These are phyloP conservation scores for Phyllotreta cruciferae DNA, from an alignment of 2,888 invertebrate genomes.

Conservation along the genomic window DNA sequence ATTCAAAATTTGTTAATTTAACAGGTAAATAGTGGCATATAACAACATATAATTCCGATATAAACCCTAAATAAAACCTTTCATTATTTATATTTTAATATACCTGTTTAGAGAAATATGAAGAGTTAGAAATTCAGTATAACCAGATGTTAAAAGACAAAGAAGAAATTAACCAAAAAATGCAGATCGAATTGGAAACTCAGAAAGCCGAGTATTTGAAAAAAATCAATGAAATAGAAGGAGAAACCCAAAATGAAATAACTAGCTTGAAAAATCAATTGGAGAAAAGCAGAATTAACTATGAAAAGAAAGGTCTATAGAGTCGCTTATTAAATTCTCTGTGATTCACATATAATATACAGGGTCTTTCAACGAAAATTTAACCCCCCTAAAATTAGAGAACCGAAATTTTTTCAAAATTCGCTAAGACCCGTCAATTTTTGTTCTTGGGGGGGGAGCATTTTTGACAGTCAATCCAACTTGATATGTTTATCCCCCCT, in stretches of 20 bases:
- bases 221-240: conserved; percentile 29
- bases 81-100: neutral
- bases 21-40: conserved; percentile 32
- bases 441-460: too few relatives aligned
- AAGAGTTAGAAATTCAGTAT: conserved; percentile 28
- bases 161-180: conserved; percentile 28
- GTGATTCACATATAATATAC: neutral
- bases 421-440: too few relatives aligned
- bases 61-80: neutral
- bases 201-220: conserved; percentile 28
- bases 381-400: too few relatives aligned
- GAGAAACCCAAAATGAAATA: conserved; percentile 26
- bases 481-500: too few relatives aligned
- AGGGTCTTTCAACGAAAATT: too few relatives aligned
- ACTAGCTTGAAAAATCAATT: conserved; percentile 35
- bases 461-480: neutral
- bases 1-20: conserved; percentile 35
- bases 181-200: conserved; percentile 20
- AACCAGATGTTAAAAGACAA: conserved; percentile 19
- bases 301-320: conserved; percentile 39
- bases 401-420: too few relatives aligned
- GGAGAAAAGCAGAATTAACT: conserved; percentile 29
- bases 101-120: conserved; percentile 27
- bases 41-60: neutral
- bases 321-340: too few relatives aligned